Evolutionary conservation across 2,888 invertebrate genomes (phyloP).

Genomic region (Steinernema hermaphroditum): DNA sequence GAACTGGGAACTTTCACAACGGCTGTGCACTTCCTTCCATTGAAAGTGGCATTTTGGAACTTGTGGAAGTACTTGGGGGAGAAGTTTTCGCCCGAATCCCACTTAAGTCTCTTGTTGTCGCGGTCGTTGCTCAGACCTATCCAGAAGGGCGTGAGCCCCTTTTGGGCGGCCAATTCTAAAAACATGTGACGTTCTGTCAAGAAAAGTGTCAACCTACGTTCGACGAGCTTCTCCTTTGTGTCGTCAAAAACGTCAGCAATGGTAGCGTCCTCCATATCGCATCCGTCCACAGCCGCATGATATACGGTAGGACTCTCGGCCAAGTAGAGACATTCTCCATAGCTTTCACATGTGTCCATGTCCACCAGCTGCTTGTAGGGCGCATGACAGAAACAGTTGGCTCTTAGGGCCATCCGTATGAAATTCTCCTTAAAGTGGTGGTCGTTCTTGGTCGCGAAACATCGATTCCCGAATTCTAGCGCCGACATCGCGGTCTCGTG

Average conservation of each 20-base stretch:
- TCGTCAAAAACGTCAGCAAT: background rate
- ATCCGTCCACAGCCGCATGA: background rate
- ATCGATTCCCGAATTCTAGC: background rate
- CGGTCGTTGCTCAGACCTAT: too few relatives aligned
- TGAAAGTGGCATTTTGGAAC: too few relatives aligned
- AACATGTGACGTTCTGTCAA: too few relatives aligned
- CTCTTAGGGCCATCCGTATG: background rate
- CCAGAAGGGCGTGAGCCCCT: too few relatives aligned
- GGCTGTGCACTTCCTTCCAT: too few relatives aligned
- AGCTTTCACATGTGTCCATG: background rate
- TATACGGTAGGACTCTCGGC: conserved; percentile 8
- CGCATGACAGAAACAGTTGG: background rate
- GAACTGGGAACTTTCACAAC: too few relatives aligned
- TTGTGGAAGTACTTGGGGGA: too few relatives aligned
- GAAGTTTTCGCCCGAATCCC: too few relatives aligned
- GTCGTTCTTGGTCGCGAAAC: background rate
- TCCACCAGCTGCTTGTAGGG: background rate
- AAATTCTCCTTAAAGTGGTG: background rate
- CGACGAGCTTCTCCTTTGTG: background rate
- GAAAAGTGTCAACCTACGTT: too few relatives aligned
- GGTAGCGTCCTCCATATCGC: background rate
- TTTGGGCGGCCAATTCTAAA: too few relatives aligned
- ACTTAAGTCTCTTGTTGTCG: too few relatives aligned
- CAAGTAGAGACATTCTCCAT: background rate
- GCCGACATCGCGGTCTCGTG: background rate